Evolutionary conservation across 2,888 invertebrate genomes (phyloP), one percentile per base, ranked within the genome.

Genomic region (Ornithoptera alexandrae): DNA sequence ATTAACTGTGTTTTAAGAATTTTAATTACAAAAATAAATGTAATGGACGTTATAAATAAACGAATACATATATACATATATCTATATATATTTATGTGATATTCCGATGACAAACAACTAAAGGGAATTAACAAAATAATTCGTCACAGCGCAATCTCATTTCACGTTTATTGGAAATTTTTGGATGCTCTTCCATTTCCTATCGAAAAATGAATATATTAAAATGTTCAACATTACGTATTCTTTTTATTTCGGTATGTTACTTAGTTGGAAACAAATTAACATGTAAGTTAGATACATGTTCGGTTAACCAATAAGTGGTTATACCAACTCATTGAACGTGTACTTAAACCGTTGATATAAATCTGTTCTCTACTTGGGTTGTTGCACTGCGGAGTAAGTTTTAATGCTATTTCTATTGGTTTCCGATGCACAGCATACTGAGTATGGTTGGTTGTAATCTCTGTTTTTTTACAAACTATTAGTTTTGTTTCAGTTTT

Each of bases 301-400:
- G 73, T 75, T 73, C 74, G 75, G 72, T 74, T 72, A 72, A 73
- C 75, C 79, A 79, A 78, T 84, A 84, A 85, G 83, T 84, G 84
- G 84, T 86, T 80, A 85, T 84, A 84, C 77, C 73, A 78, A 80
- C 81, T 84, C 86, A 85, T 87, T 83, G 82, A 83, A 76, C 80
- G 79, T 78, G 78, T 82, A 79, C 79, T 81, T 80, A 77, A 67
- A 22, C 66, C 60, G 69, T 56, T 63, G 67, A 69, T 65, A 71
- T 65, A 69, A 71, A 69, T 67, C 69, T 67, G 57, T 58, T 58
- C n/a, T 24, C 57, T 58, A 20, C 22, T 58, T 58, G 22, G 5
- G 8, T 42, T 61, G 61, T 42, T 36, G 61, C 61, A 61, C 42
- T 61, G 8, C 20, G 61, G 39, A 61, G 61, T 61, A 61, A 61